Evolutionary conservation across 1,140 invertebrate genomes (phyloP).

Genomic region (Scaptomyza graminum): DNA sequence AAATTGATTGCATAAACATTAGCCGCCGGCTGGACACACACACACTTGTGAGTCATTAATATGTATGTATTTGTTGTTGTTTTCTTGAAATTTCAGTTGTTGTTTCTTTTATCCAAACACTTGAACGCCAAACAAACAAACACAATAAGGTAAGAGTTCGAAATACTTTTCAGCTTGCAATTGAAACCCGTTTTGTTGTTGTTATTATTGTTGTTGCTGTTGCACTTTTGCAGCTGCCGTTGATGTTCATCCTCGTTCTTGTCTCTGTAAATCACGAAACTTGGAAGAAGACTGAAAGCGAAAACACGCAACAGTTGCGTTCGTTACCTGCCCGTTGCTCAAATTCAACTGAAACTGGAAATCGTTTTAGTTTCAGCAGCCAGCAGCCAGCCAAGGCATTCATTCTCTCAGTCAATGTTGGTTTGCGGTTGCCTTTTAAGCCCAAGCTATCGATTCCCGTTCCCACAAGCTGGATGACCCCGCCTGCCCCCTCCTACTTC

Average conservation of each 20-base stretch:
- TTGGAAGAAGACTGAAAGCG: slow-evolving; percentile 58
- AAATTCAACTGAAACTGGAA: slow-evolving; percentile 78
- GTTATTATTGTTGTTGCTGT: slow-evolving; percentile 49
- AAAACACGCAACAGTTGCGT: slow-evolving; percentile 48
- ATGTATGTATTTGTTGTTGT: background rate
- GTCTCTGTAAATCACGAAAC: slow-evolving; percentile 53
- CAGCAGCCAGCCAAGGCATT: slow-evolving; percentile 6
- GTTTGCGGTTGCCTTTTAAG: slow-evolving; percentile 19
- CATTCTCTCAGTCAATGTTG: slow-evolving; percentile 30
- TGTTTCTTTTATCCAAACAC: slow-evolving; percentile 4
- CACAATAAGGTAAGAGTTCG: slow-evolving; percentile 13
- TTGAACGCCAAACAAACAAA: slow-evolving; percentile 30
- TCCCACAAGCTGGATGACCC: slow-evolving; percentile 62
- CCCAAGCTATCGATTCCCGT: slow-evolving; percentile 65
- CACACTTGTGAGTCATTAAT: slow-evolving; percentile 64
- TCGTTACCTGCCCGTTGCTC: slow-evolving; percentile 70
- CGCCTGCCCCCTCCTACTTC: background rate
- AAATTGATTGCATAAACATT: slow-evolving; percentile 76
- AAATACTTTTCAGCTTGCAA: slow-evolving; percentile 48
- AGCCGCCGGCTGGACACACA: slow-evolving; percentile 17
- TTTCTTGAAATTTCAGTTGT: slow-evolving; percentile 5
- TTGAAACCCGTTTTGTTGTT: slow-evolving; percentile 66
- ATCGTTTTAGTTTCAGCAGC: slow-evolving; percentile 21
- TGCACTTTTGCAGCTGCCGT: slow-evolving; percentile 77
- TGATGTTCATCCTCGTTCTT: slow-evolving; percentile 59